A percentile compares a stretch with the other conserved stretches of the same genome.
These are phyloP conservation scores for Ladona fulva DNA, from an alignment of 1,140 invertebrate genomes.

Conservation along the genomic window DNA sequence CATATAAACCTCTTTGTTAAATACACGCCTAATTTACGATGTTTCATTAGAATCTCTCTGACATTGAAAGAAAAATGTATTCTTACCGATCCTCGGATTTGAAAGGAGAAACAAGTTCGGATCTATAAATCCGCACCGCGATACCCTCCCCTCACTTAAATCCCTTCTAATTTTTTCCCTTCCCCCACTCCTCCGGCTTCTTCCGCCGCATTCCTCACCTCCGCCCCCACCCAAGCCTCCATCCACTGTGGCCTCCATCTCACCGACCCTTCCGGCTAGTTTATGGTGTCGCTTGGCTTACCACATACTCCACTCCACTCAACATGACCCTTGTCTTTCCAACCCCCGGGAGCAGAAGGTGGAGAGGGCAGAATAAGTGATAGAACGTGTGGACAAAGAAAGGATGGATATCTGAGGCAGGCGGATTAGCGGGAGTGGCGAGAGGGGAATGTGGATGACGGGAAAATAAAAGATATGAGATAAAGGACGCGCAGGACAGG, in stretches of 20 bases:
- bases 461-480: neutral
- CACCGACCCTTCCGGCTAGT: neutral
- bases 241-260: neutral
- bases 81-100: no score
- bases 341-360: neutral
- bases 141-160: neutral
- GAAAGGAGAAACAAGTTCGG: no score
- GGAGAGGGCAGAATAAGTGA: neutral
- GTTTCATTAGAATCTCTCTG: no score
- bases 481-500: no score
- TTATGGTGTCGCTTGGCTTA: neutral
- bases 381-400: neutral
- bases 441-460: neutral
- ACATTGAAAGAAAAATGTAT: no score
- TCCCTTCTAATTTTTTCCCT: neutral
- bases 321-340: neutral
- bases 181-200: neutral
- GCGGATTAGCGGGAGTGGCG: neutral
- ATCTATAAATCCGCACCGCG: neutral
- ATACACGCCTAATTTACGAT: no score
- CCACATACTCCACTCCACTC: slow-evolving; percentile 2
- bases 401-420: neutral
- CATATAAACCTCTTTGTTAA: no score
- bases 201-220: neutral
- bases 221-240: neutral